Conservation (phyloP, 2,797 vertebrate species). For the Paguma larvata region DNA sequence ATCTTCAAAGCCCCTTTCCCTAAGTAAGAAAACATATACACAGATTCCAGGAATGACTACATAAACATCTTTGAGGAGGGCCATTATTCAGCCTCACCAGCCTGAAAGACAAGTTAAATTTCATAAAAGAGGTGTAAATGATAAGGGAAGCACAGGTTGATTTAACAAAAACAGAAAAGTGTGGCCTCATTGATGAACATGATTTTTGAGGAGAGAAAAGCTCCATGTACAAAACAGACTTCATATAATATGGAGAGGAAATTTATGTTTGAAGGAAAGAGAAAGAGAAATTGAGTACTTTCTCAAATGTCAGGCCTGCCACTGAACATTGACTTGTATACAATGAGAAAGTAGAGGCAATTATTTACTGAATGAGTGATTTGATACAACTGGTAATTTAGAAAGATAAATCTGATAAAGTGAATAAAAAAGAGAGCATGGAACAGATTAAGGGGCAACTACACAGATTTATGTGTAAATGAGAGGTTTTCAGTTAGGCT, state of each 20-base stretch:
- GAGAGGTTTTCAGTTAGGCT: background rate
- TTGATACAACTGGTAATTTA: background rate
- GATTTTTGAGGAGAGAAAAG: background rate
- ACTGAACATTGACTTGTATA: background rate
- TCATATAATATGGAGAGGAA: background rate
- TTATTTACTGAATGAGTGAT: background rate
- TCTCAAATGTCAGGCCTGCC: background rate
- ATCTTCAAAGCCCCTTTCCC: background rate
- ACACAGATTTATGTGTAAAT: background rate
- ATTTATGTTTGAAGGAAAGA: background rate
- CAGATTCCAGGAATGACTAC: background rate
- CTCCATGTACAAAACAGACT: background rate
- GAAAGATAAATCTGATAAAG: background rate
- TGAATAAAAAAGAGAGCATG: background rate
- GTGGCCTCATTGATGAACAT: background rate
- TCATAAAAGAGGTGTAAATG: background rate
- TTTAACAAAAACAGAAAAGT: background rate
- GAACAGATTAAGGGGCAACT: background rate
- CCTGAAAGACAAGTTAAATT: background rate
- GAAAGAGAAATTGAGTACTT: background rate
- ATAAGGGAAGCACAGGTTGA: background rate
- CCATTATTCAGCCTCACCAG: background rate
- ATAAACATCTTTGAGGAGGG: fast-evolving
- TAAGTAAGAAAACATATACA: background rate
- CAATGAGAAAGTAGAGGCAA: background rate